Conservation (phyloP, 2,888 invertebrate species). For the Thysanoteuthis rhombus region DNA sequence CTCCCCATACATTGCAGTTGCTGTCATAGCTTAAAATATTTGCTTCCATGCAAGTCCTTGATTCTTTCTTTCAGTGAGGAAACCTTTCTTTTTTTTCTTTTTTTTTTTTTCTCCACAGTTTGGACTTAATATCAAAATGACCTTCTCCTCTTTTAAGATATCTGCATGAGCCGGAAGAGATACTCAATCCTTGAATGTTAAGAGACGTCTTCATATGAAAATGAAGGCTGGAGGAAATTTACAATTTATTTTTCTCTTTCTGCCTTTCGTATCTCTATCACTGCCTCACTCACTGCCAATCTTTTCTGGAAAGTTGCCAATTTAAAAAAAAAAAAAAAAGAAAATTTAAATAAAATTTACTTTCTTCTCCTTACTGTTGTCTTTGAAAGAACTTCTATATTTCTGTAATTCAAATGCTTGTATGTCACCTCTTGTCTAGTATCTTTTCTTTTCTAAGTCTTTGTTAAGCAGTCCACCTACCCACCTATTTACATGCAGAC, state of each 20-base stretch:
- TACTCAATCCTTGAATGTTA: neutral
- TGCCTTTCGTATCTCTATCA: neutral
- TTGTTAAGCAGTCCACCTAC: neutral
- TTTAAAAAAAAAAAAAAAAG: neutral
- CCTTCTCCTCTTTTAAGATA: neutral
- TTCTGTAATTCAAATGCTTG: neutral
- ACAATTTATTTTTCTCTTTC: neutral
- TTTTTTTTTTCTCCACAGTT: neutral
- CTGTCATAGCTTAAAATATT: neutral
- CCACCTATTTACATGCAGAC: neutral
- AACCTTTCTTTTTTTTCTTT: too few species aligned
- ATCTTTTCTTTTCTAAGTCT: neutral
- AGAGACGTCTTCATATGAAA: neutral
- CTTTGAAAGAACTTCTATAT: neutral
- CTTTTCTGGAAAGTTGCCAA: neutral
- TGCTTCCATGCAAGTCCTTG: neutral
- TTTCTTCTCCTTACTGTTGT: neutral
- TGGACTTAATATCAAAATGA: neutral
- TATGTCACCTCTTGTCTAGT: neutral
- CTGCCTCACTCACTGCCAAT: neutral
- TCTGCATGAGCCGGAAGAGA: neutral
- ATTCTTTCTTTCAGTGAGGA: neutral
- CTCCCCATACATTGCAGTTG: neutral
- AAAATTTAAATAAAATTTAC: neutral
- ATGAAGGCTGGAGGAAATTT: neutral